Base-by-base conservation (phyloP, 2,113 vertebrate genomes). In the Gnathonemus echidnorhynchus region DNA sequence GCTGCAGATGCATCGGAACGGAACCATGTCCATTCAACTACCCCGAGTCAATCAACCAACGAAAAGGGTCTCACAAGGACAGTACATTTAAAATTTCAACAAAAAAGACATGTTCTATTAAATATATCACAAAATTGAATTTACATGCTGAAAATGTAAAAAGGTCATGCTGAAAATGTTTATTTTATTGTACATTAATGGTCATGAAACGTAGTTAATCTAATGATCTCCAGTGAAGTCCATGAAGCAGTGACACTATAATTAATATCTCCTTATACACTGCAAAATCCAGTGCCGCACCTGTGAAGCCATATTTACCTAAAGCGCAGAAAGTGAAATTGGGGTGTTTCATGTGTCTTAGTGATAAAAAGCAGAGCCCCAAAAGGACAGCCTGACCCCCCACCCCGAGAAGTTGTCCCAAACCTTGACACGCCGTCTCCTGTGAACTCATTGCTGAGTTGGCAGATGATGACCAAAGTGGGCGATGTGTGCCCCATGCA, bases 121-220 rank as follows among this genome's bases (percentile, higher is more conserved):
- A 89, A 89, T 24, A 13, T 74, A 53, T 87, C 80, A 89, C 80
- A 85, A 89, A 66, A 90, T 89, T 89, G 35, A 90, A 91, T 91
- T 91, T 91, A 87, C 88, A 89, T 91, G 50, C 45, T 74, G 39
- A 42, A 42, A 42, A 42, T 42, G 39, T 42, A 42, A 91, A 89
- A 70, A 58, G 88, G 53, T 70, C 21, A 56, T 5, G 35, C 88
- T 19, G 88, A 15, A 48, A 91, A 91, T 35, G 52, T 86, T 90
- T 62, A 88, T 66, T 89, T 74, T 77, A 89, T 45, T 89, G 88
- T 87, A 52, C 8, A 45, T 89, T 80, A 89, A 45, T 83, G 88
- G 88, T 45, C 58, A 74, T 89, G 88, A 89, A 91, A 91, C 21
- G 15, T 45, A 53, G 80, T 89, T 89, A 86, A 42, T 89, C 45